Evolutionary conservation across 64 coral and sea anemone genomes (phyloP).

Genomic region (Trachythela sp.): DNA sequence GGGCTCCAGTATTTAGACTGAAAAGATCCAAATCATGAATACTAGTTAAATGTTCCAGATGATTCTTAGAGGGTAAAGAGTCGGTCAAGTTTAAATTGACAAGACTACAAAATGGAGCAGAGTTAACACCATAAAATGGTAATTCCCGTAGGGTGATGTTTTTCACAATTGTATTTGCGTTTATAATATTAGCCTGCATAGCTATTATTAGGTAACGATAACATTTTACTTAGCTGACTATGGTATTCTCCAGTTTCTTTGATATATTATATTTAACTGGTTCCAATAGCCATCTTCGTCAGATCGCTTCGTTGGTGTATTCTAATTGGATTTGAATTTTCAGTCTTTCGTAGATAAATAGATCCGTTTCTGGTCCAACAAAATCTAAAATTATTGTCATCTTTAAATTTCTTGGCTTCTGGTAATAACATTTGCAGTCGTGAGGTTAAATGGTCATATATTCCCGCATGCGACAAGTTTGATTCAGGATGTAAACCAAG

Average conservation of each 20-base stretch:
- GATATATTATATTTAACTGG: too few relatives aligned
- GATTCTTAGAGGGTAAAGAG: background rate
- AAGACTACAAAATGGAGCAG: background rate
- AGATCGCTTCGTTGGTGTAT: background rate
- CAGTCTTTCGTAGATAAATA: background rate
- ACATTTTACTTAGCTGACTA: background rate
- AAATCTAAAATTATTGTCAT: background rate
- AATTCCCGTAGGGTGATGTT: background rate
- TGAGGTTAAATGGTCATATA: slow-evolving; percentile 14
- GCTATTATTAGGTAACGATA: too few relatives aligned
- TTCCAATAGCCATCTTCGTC: background rate
- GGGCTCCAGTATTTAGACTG: background rate
- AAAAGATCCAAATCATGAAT: background rate
- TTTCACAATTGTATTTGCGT: background rate
- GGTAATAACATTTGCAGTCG: background rate
- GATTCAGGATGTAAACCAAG: slow-evolving; percentile 34
- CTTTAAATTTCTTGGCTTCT: slow-evolving; percentile 19
- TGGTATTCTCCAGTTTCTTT: background rate
- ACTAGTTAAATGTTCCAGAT: background rate
- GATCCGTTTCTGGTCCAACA: slow-evolving; percentile 15
- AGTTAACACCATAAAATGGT: background rate
- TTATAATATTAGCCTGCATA: background rate
- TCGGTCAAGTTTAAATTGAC: background rate
- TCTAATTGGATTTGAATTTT: background rate
- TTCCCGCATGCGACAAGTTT: background rate